Evolutionary conservation across 2,797 vertebrate species (phyloP), one percentile per base, ranked within the genome.

Genomic region (Semaprochilodus insignis): DNA sequence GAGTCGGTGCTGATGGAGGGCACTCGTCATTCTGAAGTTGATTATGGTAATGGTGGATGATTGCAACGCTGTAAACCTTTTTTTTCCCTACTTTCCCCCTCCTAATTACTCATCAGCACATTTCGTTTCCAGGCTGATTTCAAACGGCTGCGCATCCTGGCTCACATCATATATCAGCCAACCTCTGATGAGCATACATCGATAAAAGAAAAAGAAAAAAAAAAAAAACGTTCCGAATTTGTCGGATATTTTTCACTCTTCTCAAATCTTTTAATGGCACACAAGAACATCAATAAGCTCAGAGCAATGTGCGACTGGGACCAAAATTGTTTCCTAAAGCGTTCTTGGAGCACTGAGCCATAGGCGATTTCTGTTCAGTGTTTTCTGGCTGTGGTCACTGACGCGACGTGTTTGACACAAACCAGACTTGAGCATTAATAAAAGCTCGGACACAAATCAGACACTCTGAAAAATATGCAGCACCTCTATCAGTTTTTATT

Each of bases 11-110:
- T 86, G 81, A 60, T 83, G 71, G 73, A 87, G 80, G 79, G 77
- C 80, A 81, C 86, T 85, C 80, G 84, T 85, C 84, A 85, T 71
- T 85, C 84, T 88, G 86, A 90, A 88, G 89, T 90, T 90, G 87
- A 90, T 90, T 88, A 90, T 90, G 86, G 86, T 90, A 90, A 90
- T 90, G 84, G 81, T 15, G 77, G 70, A 85, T 90, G 87, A 90
- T 90, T 90, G 86, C 86, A 74, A 80, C 72, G 67, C 79, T 85
- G 85, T 85, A 78, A 87, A 84, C 55, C 84, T 59, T 59, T 80
- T 81, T 81, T 63, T 31, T 44, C 55, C 57, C 55, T 7, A 7
- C 73, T 31, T 59, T 75, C 74, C 72, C 73, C 62, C 54, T 76
- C 59, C 81, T 90, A 90, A 90, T 90, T 88, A 86, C 87, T 90